Evolutionary conservation across 2,113 vertebrate species (phyloP).

Genomic region (Pristiophorus japonicus): DNA sequence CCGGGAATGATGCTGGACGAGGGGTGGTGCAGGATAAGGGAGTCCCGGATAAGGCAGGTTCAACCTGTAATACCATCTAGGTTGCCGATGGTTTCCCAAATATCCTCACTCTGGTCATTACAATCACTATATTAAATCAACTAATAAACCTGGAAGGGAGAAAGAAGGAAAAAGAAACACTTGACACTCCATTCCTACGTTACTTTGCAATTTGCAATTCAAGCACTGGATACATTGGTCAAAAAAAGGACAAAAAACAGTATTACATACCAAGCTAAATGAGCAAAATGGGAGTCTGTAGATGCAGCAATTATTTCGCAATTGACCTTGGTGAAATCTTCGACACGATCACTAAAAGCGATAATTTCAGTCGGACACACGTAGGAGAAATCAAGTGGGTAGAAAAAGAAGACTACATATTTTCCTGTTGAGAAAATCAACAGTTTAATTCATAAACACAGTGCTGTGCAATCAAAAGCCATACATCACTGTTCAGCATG

Average conservation of each 20-base stretch:
- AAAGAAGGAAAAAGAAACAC: background rate
- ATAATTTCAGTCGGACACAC: slow-evolving; percentile 40
- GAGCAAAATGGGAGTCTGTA: slow-evolving; percentile 39
- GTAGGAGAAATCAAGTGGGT: slow-evolving; percentile 40
- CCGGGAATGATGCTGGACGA: no score
- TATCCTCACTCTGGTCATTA: background rate
- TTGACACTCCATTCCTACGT: background rate
- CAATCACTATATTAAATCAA: background rate
- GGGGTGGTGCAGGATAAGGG: no score
- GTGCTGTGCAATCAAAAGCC: background rate
- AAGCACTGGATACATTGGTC: background rate
- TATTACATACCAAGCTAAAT: slow-evolving; percentile 38
- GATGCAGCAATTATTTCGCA: slow-evolving; percentile 39
- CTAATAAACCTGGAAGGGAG: background rate
- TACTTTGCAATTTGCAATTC: background rate
- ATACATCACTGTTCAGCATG: background rate
- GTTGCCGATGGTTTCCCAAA: background rate
- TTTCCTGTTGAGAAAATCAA: slow-evolving; percentile 35
- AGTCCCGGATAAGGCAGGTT: no score
- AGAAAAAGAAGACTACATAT: slow-evolving; percentile 40
- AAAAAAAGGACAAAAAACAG: background rate
- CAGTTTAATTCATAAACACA: background rate
- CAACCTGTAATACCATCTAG: background rate
- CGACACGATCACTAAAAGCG: slow-evolving; percentile 37
- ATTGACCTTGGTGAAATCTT: slow-evolving; percentile 38